Conservation (phyloP, 1,140 invertebrate species). For the Charaxes varanes region DNA sequence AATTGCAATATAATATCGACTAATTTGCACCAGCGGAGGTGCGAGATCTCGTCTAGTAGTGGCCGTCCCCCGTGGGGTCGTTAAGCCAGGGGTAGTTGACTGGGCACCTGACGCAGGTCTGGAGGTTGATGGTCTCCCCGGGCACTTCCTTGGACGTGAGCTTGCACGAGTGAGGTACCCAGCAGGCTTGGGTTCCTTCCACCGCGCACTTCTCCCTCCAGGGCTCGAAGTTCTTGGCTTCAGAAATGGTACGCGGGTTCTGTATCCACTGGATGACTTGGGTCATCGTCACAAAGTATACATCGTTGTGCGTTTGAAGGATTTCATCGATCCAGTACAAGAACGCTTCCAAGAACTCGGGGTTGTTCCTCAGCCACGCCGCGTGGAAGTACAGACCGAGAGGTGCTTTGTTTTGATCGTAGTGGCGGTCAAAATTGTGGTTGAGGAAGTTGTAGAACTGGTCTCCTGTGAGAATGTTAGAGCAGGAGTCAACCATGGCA, state of each 20-base stretch:
- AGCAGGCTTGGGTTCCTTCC: constrained; percentile 85
- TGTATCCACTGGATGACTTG: constrained; percentile 98
- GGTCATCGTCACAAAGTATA: constrained; percentile 98
- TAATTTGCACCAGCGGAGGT: constrained; percentile 55
- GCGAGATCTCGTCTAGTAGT: constrained; percentile 82
- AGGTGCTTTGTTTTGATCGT: constrained; percentile 94
- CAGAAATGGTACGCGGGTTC: constrained; percentile 88
- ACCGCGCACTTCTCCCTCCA: constrained; percentile 95
- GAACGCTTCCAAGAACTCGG: constrained; percentile 94
- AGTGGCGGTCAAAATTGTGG: constrained; percentile 96
- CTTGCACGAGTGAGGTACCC: constrained; percentile 92
- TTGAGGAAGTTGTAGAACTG: constrained; percentile 97
- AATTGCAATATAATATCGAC: constrained; percentile 54
- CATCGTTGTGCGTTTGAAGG: constrained; percentile 89
- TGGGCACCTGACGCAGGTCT: constrained; percentile 94
- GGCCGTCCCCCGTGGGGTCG: constrained; percentile 93
- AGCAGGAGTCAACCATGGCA: constrained; percentile 97
- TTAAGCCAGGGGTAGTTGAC: constrained; percentile 96
- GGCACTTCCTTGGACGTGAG: constrained; percentile 93
- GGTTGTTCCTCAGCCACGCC: constrained; percentile 96
- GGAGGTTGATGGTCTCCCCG: constrained; percentile 93
- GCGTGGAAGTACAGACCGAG: constrained; percentile 96
- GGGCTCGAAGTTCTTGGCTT: constrained; percentile 93
- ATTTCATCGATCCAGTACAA: constrained; percentile 96
- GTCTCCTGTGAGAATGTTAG: constrained; percentile 93